A percentile compares a stretch with the other conserved stretches of the same genome.
These are phyloP conservation scores for Abramis brama DNA, from an alignment of 2,113 vertebrate species.

Conservation along the genomic window DNA sequence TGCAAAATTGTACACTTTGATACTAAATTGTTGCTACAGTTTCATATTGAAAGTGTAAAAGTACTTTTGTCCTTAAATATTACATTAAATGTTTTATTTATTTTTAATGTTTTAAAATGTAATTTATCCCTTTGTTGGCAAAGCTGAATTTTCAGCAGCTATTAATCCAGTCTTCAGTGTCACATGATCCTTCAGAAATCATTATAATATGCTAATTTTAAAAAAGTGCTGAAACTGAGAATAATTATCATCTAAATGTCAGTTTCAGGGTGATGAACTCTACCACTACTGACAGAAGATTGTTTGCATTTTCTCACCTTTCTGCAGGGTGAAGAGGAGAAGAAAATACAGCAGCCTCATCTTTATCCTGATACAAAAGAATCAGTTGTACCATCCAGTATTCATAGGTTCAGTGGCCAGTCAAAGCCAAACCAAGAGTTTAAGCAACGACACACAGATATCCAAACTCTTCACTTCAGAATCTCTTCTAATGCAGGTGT, in stretches of 20 bases:
- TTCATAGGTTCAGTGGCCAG: not conserved
- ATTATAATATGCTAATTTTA: not conserved
- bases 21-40: not conserved
- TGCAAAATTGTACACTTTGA: not conserved
- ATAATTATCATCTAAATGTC: not conserved
- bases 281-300: not conserved
- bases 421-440: not conserved
- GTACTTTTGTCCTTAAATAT: not conserved
- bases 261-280: not conserved
- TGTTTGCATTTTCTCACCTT: slow-evolving; percentile 15
- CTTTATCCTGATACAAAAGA: slow-evolving; percentile 1
- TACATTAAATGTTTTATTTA: not conserved
- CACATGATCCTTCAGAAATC: not conserved
- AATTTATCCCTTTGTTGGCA: not conserved
- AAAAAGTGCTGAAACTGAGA: not conserved
- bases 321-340: slow-evolving; percentile 6
- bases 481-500: slow-evolving; percentile 16
- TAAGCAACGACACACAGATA: not conserved
- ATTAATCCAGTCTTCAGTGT: not conserved
- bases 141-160: not conserved
- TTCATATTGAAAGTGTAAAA: not conserved
- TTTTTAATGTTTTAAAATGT: not conserved
- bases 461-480: slow-evolving; percentile 5
- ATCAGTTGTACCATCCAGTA: not conserved
- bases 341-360: slow-evolving; percentile 23